Conservation (phyloP, 2,888 invertebrate species). For the Temnothorax ravouxi region DNA sequence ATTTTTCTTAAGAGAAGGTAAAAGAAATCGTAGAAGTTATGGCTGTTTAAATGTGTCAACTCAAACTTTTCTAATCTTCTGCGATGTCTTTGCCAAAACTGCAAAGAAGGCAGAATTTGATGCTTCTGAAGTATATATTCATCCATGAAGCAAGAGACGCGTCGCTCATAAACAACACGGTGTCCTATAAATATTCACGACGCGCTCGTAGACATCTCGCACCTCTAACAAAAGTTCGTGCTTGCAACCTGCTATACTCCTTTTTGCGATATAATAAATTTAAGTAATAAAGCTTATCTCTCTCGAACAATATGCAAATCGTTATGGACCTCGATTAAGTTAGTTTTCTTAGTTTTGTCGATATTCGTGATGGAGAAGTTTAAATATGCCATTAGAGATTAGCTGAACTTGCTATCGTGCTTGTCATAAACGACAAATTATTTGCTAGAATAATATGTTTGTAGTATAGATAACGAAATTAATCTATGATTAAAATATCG, state of each 20-base stretch:
- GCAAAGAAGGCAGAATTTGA: constrained; percentile 6
- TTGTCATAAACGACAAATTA: background rate
- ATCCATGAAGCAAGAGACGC: constrained; percentile 7
- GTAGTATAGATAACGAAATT: background rate
- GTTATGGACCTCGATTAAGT: constrained; percentile 36
- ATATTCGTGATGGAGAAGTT: constrained; percentile 42
- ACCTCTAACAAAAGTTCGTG: constrained; percentile 52
- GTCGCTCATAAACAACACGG: constrained; percentile 41
- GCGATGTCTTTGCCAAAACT: constrained; percentile 33
- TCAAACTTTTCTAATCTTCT: constrained; percentile 47
- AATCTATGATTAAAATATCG: constrained; percentile 52
- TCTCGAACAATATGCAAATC: constrained; percentile 63
- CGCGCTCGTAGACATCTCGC: constrained; percentile 49
- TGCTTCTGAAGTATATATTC: constrained; percentile 5
- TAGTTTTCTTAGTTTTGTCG: constrained; percentile 40
- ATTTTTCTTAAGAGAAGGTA: background rate
- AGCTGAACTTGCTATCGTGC: background rate
- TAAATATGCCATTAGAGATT: constrained; percentile 39
- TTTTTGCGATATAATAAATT: constrained; percentile 44
- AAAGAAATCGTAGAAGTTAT: background rate
- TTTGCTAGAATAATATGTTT: background rate
- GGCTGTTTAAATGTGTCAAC: constrained; percentile 23
- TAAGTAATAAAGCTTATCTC: constrained; percentile 21
- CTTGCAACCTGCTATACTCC: constrained; percentile 57
- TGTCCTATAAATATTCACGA: constrained; percentile 71